These are phyloP conservation scores for Nemopilema nomurai DNA, from an alignment of 30 jellyfish, hydroid and myxozoan genomes.

Conservation along the genomic window DNA sequence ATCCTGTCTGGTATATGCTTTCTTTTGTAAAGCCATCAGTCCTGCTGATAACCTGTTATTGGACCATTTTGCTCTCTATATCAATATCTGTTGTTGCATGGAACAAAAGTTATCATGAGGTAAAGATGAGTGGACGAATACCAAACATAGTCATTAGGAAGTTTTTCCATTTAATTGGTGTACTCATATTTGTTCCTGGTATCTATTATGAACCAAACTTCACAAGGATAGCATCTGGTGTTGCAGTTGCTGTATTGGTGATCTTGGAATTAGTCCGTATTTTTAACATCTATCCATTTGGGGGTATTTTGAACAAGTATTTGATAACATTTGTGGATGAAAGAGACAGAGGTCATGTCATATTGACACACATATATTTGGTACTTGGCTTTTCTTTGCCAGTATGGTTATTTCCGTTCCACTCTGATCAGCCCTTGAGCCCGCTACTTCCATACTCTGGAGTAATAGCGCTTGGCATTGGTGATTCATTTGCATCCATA, in stretches of 20 bases:
- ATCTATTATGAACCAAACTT: constrained; percentile 47
- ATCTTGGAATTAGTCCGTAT: constrained; percentile 69
- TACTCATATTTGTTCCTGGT: constrained; percentile 66
- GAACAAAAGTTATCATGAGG: constrained; percentile 42
- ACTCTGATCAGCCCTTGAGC: neutral
- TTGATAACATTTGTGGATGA: constrained; percentile 76
- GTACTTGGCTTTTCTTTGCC: constrained; percentile 82
- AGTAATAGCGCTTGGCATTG: constrained; percentile 85
- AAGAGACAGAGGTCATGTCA: constrained; percentile 74
- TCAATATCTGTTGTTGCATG: constrained; percentile 65
- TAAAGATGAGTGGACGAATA: neutral
- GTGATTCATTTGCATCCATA: constrained; percentile 93
- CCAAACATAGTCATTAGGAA: constrained; percentile 79
- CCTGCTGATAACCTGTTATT: constrained; percentile 23
- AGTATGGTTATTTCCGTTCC: constrained; percentile 67
- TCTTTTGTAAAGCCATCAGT: neutral
- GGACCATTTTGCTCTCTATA: constrained; percentile 41
- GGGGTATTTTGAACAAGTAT: constrained; percentile 43
- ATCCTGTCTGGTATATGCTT: constrained; percentile 21
- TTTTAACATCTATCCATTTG: constrained; percentile 50
- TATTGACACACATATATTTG: constrained; percentile 82
- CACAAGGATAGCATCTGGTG: constrained; percentile 47
- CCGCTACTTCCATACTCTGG: constrained; percentile 74
- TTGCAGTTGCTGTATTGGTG: constrained; percentile 57
- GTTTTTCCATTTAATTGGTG: constrained; percentile 78